A percentile compares a stretch with the other conserved stretches of the same genome.
phyloP scores from a whole-genome alignment of 2,888 invertebrate species.

The Drosophila setosimentum region DNA sequence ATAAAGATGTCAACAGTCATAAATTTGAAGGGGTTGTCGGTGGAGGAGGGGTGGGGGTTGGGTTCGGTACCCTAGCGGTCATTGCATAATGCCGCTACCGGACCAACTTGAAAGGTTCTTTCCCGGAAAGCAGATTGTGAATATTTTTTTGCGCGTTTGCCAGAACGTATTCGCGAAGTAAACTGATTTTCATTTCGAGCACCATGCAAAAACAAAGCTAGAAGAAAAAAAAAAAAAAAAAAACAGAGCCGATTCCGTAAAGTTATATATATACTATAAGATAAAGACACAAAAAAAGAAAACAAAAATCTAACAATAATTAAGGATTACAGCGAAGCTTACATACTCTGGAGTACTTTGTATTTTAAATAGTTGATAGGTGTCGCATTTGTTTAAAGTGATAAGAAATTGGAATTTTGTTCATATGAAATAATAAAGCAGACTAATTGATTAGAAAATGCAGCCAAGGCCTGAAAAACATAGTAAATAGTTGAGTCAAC shows the following conservation, averaged over 20 bases:
- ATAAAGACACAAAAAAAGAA: neutral
- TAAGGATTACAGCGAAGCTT: neutral
- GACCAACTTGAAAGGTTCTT: neutral
- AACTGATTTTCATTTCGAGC: slow-evolving; percentile 61
- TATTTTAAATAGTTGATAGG: neutral
- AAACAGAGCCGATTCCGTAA: slow-evolving; percentile 22
- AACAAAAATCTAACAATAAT: neutral
- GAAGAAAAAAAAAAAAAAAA: slow-evolving; percentile 11
- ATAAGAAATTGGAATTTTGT: neutral
- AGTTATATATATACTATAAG: slow-evolving; percentile 2
- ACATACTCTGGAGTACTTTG: neutral
- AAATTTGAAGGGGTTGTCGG: slow-evolving; percentile 3
- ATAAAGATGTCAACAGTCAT: slow-evolving; percentile 39
- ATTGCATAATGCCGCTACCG: slow-evolving; percentile 41
- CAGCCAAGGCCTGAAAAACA: neutral
- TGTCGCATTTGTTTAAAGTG: neutral
- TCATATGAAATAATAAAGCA: neutral
- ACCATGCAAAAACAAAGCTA: slow-evolving; percentile 26
- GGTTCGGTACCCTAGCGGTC: neutral
- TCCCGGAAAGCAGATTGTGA: neutral
- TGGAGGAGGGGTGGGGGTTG: too few species aligned
- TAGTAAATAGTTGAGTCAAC: neutral
- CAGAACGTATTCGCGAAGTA: slow-evolving; percentile 53
- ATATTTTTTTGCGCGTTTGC: slow-evolving; percentile 38
- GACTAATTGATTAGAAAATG: neutral